Base-by-base conservation (phyloP, 2,797 vertebrate species). In the Darevskia mixta region DNA sequence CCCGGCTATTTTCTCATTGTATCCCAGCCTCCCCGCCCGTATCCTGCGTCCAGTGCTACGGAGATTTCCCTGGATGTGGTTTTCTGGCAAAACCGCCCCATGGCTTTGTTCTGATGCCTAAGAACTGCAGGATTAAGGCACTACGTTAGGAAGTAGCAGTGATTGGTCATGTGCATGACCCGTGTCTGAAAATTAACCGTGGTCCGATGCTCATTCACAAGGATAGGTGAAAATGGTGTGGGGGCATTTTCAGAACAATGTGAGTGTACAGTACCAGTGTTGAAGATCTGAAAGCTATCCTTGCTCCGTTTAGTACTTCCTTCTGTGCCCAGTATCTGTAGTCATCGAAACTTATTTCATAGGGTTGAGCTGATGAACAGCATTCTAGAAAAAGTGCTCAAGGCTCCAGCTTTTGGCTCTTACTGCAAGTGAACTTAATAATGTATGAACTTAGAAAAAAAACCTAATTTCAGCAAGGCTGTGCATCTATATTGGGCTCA, bases 71-170 rank as follows among this genome's bases (percentile, higher is more conserved):
- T 5, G 41, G 3, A 23, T 1, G 18, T n/a, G 79, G 27, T 17
- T 69, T 88, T 73, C n/a, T 29, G 77, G 41, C 27, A 11, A 49
- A 79, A 75, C n/a, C 49, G 15, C 67, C 64, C 32, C 23, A 9
- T 23, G 25, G 83, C 88, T 85, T 89, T 86, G 78, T 89, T 76
- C 61, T 66, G 11, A 41, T 1, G 76, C 15, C 49, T 38, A 43
- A 43, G 10, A 25, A 32, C 32, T 20, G 58, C 35, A 38, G 58
- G 69, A 41, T 29, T 27, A 43, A 87, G 27, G 45, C 23, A 69
- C 55, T 23, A 41, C 38, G 20, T 64, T 41, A 66, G 55, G 20
- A 49, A 64, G 49, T 49, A 35, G 20, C 35, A 17, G 9, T 38
- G 49, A 55, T 55, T 55, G 55, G 41, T 27, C 72, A 77, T 25